These are phyloP conservation scores for Diadumene lineata DNA, from an alignment of 92 coral and sea anemone species.

Conservation along the genomic window DNA sequence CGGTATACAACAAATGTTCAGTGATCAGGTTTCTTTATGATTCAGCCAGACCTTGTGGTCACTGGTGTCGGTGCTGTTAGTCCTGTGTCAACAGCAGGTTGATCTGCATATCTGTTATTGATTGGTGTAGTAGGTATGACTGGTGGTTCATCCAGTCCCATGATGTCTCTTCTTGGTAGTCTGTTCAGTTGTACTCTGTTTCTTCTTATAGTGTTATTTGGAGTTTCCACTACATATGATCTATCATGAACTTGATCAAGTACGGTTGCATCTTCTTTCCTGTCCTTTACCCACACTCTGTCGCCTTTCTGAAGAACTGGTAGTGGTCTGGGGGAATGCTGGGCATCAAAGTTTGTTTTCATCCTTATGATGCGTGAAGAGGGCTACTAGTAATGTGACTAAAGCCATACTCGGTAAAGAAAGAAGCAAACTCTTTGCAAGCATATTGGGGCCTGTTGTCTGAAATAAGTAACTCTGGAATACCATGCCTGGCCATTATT, in stretches of 20 bases:
- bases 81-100: too few relatives aligned
- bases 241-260: conserved; percentile 25
- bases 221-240: conserved; percentile 43
- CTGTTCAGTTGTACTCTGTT: conserved; percentile 21
- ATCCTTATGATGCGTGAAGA: conserved; percentile 18
- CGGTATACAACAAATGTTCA: too few relatives aligned
- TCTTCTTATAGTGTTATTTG: conserved; percentile 26
- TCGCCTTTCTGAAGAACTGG: conserved; percentile 27
- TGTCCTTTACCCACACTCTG: conserved; percentile 31
- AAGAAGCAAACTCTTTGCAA: conserved; percentile 26
- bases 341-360: too few relatives aligned
- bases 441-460: conserved; percentile 44
- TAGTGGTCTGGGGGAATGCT: conserved; percentile 25
- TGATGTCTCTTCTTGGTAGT: too few relatives aligned
- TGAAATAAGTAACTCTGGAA: conserved; percentile 38
- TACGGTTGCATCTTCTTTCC: conserved; percentile 38
- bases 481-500: conserved; percentile 45
- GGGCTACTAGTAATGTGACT: conserved; percentile 33
- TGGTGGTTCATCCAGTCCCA: too few relatives aligned
- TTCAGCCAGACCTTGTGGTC: neutral
- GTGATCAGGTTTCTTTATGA: neutral
- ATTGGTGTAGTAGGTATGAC: neutral
- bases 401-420: conserved; percentile 12
- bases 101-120: neutral
- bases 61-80: neutral